These are phyloP conservation scores for Harmothoe impar DNA, from an alignment of 2,888 invertebrate species.

Conservation along the genomic window DNA sequence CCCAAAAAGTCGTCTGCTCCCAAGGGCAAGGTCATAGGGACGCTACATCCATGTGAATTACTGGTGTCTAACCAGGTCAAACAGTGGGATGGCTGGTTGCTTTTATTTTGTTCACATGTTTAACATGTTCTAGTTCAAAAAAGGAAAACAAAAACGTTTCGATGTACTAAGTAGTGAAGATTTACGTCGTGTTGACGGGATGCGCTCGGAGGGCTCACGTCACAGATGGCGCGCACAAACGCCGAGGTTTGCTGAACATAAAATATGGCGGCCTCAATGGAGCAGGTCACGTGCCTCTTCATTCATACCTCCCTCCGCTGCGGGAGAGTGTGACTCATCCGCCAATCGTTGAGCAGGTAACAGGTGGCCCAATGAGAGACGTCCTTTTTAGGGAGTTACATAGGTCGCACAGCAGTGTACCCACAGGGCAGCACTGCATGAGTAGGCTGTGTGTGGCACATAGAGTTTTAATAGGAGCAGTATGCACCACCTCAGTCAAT, in stretches of 20 bases:
- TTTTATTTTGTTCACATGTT: neutral
- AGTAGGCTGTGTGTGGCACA: too few relatives aligned
- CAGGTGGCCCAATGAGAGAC: constrained; percentile 51
- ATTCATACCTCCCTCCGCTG: constrained; percentile 47
- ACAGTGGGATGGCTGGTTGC: neutral
- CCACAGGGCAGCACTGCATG: too few relatives aligned
- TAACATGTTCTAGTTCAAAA: neutral
- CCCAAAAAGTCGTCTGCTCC: constrained; percentile 45
- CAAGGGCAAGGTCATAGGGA: neutral
- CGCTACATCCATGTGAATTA: neutral
- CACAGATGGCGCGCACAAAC: constrained; percentile 47
- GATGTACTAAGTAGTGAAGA: neutral
- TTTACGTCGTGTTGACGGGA: constrained; percentile 13
- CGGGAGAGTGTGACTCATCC: constrained; percentile 54
- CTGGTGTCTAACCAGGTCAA: neutral
- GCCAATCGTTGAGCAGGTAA: constrained; percentile 55
- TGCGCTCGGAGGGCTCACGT: neutral
- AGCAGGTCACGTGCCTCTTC: constrained; percentile 35
- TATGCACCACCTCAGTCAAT: too few relatives aligned
- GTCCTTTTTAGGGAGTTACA: too few relatives aligned
- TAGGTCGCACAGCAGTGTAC: neutral
- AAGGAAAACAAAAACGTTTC: neutral
- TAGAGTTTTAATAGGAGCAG: too few relatives aligned
- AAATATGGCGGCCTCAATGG: constrained; percentile 44
- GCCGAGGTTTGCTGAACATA: constrained; percentile 17